Conservation (phyloP, 1,140 invertebrate species). For the Eubasilissa regina region DNA sequence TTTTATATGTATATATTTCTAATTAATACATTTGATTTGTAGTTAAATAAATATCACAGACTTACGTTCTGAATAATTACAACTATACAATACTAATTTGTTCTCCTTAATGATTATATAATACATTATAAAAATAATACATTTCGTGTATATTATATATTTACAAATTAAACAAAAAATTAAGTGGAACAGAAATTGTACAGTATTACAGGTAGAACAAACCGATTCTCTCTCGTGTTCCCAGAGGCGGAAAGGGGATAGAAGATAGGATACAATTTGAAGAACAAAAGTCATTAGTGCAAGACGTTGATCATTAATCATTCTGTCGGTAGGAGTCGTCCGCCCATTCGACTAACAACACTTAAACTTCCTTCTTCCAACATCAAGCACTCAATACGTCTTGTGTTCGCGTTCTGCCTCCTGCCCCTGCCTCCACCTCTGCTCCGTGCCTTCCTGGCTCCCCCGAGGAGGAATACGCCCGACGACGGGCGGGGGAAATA, state of each 20-base stretch:
- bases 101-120: too few relatives aligned
- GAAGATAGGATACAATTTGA: conserved; percentile 45
- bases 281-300: conserved; percentile 51
- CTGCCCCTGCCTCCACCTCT: not conserved
- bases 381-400: conserved; percentile 41
- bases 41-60: too few relatives aligned
- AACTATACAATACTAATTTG: too few relatives aligned
- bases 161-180: too few relatives aligned
- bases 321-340: conserved; percentile 41
- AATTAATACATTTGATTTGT: too few relatives aligned
- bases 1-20: too few relatives aligned
- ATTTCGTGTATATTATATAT: too few relatives aligned
- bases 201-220: not conserved
- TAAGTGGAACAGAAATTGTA: too few relatives aligned
- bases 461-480: not conserved
- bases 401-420: conserved; percentile 19
- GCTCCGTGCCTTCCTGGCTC: not conserved
- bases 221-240: not conserved
- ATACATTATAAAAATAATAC: too few relatives aligned
- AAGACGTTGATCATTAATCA: conserved; percentile 45
- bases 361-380: conserved; percentile 35
- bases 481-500: not conserved
- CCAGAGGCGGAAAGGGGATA: conserved; percentile 17
- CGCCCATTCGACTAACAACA: conserved; percentile 41
- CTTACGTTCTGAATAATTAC: too few relatives aligned